Percentiles rank a stretch among this genome's conserved stretches.
Evolutionary conservation across 2,113 vertebrate genomes (phyloP).

Genomic region (Siniperca chuatsi): DNA sequence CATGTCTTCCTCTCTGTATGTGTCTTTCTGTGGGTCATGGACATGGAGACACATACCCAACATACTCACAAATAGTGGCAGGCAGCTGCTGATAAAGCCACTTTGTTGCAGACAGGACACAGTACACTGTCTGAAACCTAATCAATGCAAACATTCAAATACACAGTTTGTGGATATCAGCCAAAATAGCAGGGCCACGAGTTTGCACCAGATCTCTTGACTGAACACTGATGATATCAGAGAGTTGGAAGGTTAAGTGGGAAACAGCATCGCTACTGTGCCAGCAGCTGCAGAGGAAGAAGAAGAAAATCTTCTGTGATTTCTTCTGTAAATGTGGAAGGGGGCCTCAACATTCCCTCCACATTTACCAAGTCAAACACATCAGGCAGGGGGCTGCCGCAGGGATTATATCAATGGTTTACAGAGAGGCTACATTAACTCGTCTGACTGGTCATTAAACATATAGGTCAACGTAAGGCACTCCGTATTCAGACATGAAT

Average conservation of each 20-base stretch:
- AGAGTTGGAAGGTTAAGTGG: conserved; percentile 32
- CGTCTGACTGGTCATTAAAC: conserved; percentile 23
- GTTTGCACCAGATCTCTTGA: conserved; percentile 20
- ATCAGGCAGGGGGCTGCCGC: neutral
- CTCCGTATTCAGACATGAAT: neutral
- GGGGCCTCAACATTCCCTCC: conserved; percentile 33
- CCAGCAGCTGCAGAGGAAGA: conserved; percentile 19
- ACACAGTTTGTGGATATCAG: neutral
- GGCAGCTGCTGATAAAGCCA: conserved; percentile 9
- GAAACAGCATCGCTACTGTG: conserved; percentile 20
- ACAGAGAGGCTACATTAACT: conserved; percentile 26
- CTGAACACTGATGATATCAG: conserved; percentile 51
- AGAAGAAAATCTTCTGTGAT: conserved; percentile 41
- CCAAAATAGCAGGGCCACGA: neutral
- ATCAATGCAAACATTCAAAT: conserved; percentile 25
- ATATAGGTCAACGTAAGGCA: conserved; percentile 8
- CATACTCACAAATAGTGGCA: neutral
- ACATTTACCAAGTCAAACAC: conserved; percentile 48
- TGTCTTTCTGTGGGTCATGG: conserved; percentile 5
- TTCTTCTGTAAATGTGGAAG: conserved; percentile 1
- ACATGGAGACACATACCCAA: neutral
- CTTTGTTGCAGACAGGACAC: conserved; percentile 8
- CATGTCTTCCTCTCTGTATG: neutral
- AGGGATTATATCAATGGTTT: conserved; percentile 33
- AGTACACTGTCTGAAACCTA: conserved; percentile 4